Evolutionary conservation across 2,888 invertebrate genomes (phyloP), one percentile per base, ranked within the genome.

Genomic region (Microctonus aethiopoides): DNA sequence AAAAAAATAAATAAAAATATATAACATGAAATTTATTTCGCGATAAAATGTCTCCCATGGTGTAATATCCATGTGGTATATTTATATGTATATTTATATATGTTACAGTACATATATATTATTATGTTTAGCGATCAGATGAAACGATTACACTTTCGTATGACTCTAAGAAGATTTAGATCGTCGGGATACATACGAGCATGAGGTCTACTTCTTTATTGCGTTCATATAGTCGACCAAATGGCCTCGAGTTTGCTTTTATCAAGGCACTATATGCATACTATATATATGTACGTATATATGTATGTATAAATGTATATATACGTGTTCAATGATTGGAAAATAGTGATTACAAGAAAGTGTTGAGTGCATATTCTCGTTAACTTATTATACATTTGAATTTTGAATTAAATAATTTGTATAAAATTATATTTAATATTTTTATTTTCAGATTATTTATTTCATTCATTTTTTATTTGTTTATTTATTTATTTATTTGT

Each of bases 31-130:
- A 54, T 54, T 11, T 26, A 26, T 54, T 54, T 54, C 54, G 1
- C 54, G 54, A 54, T 54, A 54, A 54, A 54, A 54, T 54, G n/a
- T 24, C 54, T 54, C 26, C 54, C 13, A 54, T 54, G 54, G 54
- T 26, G 54, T 54, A 24, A 54, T 54, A 24, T 46, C 16, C 9
- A 7, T 46, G n/a, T 46, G n/a, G 16, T n/a, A 16, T 5, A 7
- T 29, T 24, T 54, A 54, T 46, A n/a, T 0, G 7, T 46, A n/a
- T 46, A 16, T 29, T 4, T n/a, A 16, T 46, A 46, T 46, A 46
- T 46, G 16, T 46, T n/a, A 46, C 16, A 7, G 5, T 54, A 10
- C 24, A 26, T 54, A 54, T 26, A 26, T 9, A 7, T 16, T 46
- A n/a, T 16, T n/a, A 46, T 46, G 46, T 46, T 46, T 46, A 24